Conservation (phyloP, 2,888 invertebrate genomes). For the Mythimna vitellina region DNA sequence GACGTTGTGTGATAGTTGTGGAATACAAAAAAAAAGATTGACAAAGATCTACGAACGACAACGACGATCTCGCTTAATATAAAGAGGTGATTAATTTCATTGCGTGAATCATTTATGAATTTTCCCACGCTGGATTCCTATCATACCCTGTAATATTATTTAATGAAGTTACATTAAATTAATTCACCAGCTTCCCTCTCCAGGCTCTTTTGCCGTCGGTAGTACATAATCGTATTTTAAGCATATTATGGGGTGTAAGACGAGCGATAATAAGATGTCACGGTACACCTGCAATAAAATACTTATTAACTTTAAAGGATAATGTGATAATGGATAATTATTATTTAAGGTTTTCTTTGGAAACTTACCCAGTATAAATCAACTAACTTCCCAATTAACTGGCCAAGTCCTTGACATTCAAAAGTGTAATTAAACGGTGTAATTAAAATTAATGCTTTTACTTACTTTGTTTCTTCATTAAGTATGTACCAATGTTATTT, state of each 20-base stretch:
- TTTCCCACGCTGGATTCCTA: background rate
- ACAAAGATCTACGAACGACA: no score
- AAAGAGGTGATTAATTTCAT: background rate
- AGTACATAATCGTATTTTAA: constrained; percentile 2
- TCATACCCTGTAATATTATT: background rate
- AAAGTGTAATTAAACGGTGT: constrained; percentile 14
- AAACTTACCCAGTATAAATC: constrained; percentile 10
- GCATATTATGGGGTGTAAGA: background rate
- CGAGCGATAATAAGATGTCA: background rate
- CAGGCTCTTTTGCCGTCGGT: constrained; percentile 5
- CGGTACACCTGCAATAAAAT: constrained; percentile 12
- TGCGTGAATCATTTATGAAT: background rate
- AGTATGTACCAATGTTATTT: background rate
- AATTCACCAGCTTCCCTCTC: constrained; percentile 8
- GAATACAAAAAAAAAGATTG: no score
- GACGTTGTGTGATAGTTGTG: no score
- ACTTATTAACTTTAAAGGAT: constrained; percentile 14
- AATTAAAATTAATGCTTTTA: constrained; percentile 25
- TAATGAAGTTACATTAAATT: background rate
- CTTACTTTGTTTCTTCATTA: constrained; percentile 12
- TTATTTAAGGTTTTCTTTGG: background rate
- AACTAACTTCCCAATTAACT: constrained; percentile 7
- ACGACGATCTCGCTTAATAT: no score
- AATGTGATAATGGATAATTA: constrained; percentile 3
- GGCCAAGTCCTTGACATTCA: constrained; percentile 18